phyloP scores from a whole-genome alignment of 1,140 invertebrate genomes.

The Matsumurasca onukii region DNA sequence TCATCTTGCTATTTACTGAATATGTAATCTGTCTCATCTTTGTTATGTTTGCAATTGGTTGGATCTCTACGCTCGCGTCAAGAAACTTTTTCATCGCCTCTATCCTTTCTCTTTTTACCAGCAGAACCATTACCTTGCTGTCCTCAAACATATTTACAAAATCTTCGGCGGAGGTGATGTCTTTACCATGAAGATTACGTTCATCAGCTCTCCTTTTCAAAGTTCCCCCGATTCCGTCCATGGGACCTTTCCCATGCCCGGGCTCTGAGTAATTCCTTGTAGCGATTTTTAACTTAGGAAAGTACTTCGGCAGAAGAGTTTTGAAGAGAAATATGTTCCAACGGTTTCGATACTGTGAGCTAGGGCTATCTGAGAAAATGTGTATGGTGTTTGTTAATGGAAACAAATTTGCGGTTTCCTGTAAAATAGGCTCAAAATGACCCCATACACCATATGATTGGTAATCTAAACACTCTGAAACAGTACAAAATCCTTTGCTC shows the following conservation, averaged over 20 bases:
- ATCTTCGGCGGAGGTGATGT: constrained; percentile 32
- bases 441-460: constrained; percentile 28
- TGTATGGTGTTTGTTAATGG: not conserved
- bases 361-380: not conserved
- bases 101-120: not conserved
- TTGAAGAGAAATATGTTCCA: not conserved
- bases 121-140: not conserved
- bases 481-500: constrained; percentile 12
- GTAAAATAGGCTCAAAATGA: constrained; percentile 29
- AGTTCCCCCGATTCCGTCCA: constrained; percentile 48
- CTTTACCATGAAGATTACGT: constrained; percentile 41
- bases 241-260: constrained; percentile 50
- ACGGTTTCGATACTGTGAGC: not conserved
- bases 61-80: not conserved
- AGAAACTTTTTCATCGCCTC: not conserved
- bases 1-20: not conserved
- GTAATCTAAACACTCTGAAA: constrained; percentile 12
- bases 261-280: constrained; percentile 48
- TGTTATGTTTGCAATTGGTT: not conserved
- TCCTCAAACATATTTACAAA: constrained; percentile 2
- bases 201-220: constrained; percentile 47
- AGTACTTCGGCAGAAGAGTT: constrained; percentile 15
- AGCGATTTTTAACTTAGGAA: constrained; percentile 30
- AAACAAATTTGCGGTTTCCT: not conserved
- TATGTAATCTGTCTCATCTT: not conserved